These are phyloP conservation scores for Cavia aperea DNA, from an alignment of 2,113 vertebrate genomes.

Conservation along the genomic window DNA sequence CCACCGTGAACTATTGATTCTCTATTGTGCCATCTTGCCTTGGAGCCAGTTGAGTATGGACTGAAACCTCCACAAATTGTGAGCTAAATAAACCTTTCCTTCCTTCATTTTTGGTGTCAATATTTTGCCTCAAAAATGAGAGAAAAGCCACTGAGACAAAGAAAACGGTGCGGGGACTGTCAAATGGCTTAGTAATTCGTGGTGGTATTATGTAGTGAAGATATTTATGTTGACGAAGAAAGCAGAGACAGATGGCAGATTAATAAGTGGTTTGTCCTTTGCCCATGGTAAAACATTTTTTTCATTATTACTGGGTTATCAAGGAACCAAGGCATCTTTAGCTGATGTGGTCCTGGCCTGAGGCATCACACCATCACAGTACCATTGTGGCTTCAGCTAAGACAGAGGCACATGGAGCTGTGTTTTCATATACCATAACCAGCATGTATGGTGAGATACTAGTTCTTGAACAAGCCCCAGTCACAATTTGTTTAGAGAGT, in stretches of 20 bases:
- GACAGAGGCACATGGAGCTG: neutral
- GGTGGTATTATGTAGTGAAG: neutral
- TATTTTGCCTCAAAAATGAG: no score
- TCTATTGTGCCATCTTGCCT: no score
- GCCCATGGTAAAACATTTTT: neutral
- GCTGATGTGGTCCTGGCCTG: neutral
- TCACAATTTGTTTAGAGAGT: neutral
- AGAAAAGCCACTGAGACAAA: no score
- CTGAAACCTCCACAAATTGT: no score
- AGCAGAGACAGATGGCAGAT: neutral
- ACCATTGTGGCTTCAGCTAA: neutral
- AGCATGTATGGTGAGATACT: neutral
- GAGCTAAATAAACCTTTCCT: no score
- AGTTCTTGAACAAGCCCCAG: neutral
- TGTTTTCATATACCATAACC: neutral
- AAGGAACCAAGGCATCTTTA: neutral
- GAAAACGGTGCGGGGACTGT: neutral
- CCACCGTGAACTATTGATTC: no score
- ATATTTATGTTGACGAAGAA: neutral
- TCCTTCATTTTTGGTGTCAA: no score
- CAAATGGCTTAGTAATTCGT: neutral
- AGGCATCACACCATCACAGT: neutral
- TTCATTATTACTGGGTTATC: neutral
- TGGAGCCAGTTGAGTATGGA: no score
- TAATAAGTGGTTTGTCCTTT: neutral